A percentile compares a stretch with the other conserved stretches of the same genome.
These are phyloP conservation scores for Chauna torquata DNA, from an alignment of 2,113 vertebrate species.

Conservation along the genomic window DNA sequence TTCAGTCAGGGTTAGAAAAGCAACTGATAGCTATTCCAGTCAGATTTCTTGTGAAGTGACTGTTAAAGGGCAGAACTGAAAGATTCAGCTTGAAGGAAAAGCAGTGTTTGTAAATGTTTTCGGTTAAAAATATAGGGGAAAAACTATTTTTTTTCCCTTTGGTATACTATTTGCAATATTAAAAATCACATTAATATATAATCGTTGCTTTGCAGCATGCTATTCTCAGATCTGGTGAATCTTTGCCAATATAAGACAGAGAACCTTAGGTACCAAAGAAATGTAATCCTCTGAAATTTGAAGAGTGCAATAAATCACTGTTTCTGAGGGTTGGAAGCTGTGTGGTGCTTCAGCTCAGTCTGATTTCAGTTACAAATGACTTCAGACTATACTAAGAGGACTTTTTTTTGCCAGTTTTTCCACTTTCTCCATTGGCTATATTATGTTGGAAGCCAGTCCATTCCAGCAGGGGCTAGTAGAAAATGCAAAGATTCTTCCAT, in stretches of 20 bases:
- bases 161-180: neutral
- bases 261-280: neutral
- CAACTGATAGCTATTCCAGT: neutral
- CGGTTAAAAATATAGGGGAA: neutral
- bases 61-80: neutral
- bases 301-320: neutral
- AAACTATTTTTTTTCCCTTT: neutral
- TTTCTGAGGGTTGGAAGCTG: neutral
- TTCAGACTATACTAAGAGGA: neutral
- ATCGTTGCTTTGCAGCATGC: neutral
- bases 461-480: neutral
- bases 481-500: neutral
- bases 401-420: neutral
- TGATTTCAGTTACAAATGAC: neutral
- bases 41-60: neutral
- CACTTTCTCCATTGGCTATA: neutral
- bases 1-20: neutral
- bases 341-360: neutral
- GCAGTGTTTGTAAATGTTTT: neutral
- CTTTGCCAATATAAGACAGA: neutral
- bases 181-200: neutral
- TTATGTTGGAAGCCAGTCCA: neutral
- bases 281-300: neutral
- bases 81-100: neutral
- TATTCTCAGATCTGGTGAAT: neutral